Evolutionary conservation across 2,888 invertebrate species (phyloP).

Genomic region (Eurois occulta): DNA sequence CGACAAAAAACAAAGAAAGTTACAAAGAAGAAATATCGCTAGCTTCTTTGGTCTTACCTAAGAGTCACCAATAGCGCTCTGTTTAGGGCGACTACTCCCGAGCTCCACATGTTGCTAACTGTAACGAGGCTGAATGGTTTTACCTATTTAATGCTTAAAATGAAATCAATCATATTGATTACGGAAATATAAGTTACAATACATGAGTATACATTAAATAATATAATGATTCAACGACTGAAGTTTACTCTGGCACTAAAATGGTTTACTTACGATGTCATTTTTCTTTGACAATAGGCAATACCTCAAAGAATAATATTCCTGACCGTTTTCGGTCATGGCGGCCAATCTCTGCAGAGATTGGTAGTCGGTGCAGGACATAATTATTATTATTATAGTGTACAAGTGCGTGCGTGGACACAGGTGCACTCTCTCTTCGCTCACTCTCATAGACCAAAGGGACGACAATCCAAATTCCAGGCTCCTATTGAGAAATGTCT

Average conservation of each 20-base stretch:
- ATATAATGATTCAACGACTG: not conserved
- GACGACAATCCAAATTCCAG: too few species aligned
- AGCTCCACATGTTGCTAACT: constrained; percentile 8
- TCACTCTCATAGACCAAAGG: too few species aligned
- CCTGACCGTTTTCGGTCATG: too few species aligned
- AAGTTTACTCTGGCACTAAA: not conserved
- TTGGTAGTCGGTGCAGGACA: too few species aligned
- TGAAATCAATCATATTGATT: not conserved
- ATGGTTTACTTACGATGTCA: not conserved
- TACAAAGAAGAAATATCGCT: not conserved
- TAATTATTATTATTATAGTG: too few species aligned
- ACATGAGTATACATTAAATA: not conserved
- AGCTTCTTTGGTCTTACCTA: not conserved
- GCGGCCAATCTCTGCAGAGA: too few species aligned
- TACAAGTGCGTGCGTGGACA: too few species aligned
- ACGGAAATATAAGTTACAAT: not conserved
- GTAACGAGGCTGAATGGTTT: not conserved
- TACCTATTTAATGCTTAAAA: constrained; percentile 1
- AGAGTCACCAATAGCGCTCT: not conserved
- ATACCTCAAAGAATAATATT: not conserved
- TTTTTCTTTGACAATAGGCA: not conserved
- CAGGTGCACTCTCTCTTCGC: too few species aligned
- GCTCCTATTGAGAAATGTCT: too few species aligned
- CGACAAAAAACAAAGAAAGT: too few species aligned
- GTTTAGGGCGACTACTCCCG: not conserved